phyloP scores from a whole-genome alignment of 2,113 vertebrate genomes.

The Oryzias curvinotus region DNA sequence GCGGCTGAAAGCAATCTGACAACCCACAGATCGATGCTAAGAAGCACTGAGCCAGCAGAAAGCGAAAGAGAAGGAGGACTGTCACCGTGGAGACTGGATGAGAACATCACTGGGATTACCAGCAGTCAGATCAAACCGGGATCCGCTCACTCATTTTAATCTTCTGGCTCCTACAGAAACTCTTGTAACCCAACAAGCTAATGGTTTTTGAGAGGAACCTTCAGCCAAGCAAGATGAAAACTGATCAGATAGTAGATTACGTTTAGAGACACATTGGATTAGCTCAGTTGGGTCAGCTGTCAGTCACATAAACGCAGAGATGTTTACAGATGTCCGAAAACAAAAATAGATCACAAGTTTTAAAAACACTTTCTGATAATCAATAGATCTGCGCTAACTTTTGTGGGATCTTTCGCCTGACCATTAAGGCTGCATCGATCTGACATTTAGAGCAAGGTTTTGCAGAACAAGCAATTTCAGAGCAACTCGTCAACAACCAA shows the following conservation, averaged over 20 bases:
- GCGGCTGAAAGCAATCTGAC: conserved; percentile 55
- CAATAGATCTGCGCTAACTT: neutral
- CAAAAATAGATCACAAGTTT: neutral
- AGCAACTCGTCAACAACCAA: too few relatives aligned
- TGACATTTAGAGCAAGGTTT: too few relatives aligned
- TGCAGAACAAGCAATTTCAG: too few relatives aligned
- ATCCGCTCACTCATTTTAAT: conserved; percentile 4
- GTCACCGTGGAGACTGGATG: conserved; percentile 15
- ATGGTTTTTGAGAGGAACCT: conserved; percentile 4
- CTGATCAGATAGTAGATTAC: too few relatives aligned
- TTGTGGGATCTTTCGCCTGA: neutral
- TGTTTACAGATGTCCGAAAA: too few relatives aligned
- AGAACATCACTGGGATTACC: conserved; percentile 41
- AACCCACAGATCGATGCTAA: conserved; percentile 40
- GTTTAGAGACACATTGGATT: too few relatives aligned
- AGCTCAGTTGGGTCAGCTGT: too few relatives aligned
- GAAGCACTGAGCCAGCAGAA: neutral
- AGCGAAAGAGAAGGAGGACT: neutral
- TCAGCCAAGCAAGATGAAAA: too few relatives aligned
- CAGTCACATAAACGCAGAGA: too few relatives aligned
- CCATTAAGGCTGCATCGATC: neutral
- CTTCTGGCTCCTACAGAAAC: conserved; percentile 23
- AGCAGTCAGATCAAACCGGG: conserved; percentile 24
- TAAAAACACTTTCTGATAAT: neutral
- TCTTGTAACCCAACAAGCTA: conserved; percentile 4